phyloP scores from a whole-genome alignment of 2,888 invertebrate species.

The Pheosia gnoma region DNA sequence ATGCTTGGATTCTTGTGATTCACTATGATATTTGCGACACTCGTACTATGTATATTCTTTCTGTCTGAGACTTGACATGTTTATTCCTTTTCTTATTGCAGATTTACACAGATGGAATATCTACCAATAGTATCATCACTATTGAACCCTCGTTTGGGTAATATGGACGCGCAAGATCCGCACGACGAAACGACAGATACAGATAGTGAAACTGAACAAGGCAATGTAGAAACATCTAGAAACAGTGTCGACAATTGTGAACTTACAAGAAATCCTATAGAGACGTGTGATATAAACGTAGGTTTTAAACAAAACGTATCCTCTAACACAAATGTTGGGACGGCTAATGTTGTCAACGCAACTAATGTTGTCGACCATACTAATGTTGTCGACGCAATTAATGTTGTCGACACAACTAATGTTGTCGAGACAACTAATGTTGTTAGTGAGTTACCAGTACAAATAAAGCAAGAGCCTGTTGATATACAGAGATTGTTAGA shows the following conservation, averaged over 20 bases:
- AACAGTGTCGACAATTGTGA: background rate
- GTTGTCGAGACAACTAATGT: background rate
- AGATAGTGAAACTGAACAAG: background rate
- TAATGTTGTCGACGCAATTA: too few relatives aligned
- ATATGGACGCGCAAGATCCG: background rate
- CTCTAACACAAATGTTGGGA: background rate
- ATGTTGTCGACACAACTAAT: background rate
- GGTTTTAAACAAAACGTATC: too few relatives aligned
- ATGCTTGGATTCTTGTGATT: too few relatives aligned
- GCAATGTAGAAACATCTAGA: background rate
- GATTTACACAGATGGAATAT: conserved; percentile 17
- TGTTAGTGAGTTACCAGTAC: conserved; percentile 7
- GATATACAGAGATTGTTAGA: conserved; percentile 40
- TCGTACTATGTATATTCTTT: too few relatives aligned
- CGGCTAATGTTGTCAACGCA: background rate
- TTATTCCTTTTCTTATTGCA: conserved; percentile 8
- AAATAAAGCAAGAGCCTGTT: conserved; percentile 23
- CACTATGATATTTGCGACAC: too few relatives aligned
- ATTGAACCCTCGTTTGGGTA: background rate
- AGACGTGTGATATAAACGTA: background rate
- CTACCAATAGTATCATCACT: background rate
- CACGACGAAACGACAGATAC: background rate
- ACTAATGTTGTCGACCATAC: background rate
- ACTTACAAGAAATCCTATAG: background rate
- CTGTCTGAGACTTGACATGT: too few relatives aligned